Conservation (phyloP, 2,797 vertebrate genomes). For the Brotula barbata region DNA sequence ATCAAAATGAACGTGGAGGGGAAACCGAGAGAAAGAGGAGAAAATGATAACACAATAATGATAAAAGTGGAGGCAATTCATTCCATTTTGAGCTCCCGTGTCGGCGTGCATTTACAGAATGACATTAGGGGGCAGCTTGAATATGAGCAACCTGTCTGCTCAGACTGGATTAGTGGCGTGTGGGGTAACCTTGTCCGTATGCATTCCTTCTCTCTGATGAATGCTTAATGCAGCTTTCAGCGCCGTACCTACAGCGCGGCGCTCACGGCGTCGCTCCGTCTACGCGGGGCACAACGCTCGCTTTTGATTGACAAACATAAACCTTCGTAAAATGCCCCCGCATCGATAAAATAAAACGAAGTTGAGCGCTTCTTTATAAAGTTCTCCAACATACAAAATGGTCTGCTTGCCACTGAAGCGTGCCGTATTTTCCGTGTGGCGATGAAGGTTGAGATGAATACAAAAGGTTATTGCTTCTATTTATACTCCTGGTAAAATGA, state of each 20-base stretch:
- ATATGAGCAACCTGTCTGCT: constrained; percentile 69
- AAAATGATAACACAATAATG: constrained; percentile 72
- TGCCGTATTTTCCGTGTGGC: background rate
- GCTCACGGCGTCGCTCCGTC: too few species aligned
- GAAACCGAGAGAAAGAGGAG: constrained; percentile 25
- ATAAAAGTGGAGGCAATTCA: constrained; percentile 68
- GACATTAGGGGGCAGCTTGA: constrained; percentile 58
- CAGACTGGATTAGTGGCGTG: constrained; percentile 57
- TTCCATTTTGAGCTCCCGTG: constrained; percentile 69
- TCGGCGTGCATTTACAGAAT: constrained; percentile 69
- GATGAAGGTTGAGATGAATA: background rate
- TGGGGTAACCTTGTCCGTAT: constrained; percentile 52
- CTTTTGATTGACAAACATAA: constrained; percentile 1
- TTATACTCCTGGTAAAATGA: constrained; percentile 1
- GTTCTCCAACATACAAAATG: background rate
- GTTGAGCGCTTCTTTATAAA: background rate
- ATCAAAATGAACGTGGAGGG: constrained; percentile 51
- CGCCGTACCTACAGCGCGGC: constrained; percentile 20
- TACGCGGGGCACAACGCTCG: background rate
- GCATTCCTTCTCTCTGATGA: constrained; percentile 66
- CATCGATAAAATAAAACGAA: background rate
- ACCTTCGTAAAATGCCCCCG: background rate
- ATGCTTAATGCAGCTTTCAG: constrained; percentile 38
- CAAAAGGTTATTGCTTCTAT: background rate
- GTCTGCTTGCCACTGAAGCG: background rate